phyloP scores from a whole-genome alignment of 2,113 vertebrate species.

The human (Homo sapiens) region GRCh38 chr6:43446001-43446500 shows the following conservation, averaged over 20 bases:
- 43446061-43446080: not conserved
- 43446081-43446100: not conserved
- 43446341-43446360: conserved; percentile 96
- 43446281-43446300: conserved; percentile 89
- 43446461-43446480: not conserved
- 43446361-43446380: conserved; percentile 96
- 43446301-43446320: conserved; percentile 95
- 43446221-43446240: fast-evolving
- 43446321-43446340: conserved; percentile 92
- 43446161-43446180: not conserved
- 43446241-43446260: not conserved
- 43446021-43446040: not conserved
- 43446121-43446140: fast-evolving
- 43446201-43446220: too few species aligned
- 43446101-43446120: not conserved
- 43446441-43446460: conserved; percentile 87
- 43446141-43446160: not conserved
- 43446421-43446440: conserved; percentile 87
- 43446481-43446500: not conserved
- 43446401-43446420: conserved; percentile 91
- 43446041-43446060: not conserved
- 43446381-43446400: conserved; percentile 90
- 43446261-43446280: conserved; percentile 86
- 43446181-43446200: fast-evolving
- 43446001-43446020: too few species aligned